phyloP scores from a whole-genome alignment of 2,113 vertebrate genomes.

The Microcebus tavaratra region DNA sequence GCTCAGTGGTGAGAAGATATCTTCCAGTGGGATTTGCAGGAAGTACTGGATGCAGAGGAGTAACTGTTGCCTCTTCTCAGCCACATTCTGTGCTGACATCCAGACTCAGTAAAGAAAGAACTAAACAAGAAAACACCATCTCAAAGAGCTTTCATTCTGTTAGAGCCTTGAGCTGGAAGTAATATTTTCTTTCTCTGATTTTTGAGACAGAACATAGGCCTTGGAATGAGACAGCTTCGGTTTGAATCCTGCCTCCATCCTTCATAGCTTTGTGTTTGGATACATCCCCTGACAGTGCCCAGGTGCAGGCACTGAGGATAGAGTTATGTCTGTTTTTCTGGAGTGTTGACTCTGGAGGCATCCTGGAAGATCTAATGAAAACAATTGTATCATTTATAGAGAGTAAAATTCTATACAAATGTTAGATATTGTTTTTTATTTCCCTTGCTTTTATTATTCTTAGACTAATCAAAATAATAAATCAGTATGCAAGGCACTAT shows the following conservation, averaged over 20 bases:
- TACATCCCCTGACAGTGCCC: not conserved
- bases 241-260: not conserved
- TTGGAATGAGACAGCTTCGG: not conserved
- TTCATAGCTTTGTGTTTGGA: not conserved
- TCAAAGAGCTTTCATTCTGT: not conserved
- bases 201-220: not conserved
- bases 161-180: not conserved
- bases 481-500: not conserved
- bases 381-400: not conserved
- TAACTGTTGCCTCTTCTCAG: too few relatives aligned
- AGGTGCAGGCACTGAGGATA: not conserved
- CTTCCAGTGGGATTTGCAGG: not conserved
- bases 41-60: not conserved
- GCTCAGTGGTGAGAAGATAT: not conserved
- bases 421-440: not conserved
- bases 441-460: slow-evolving; percentile 8
- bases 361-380: not conserved
- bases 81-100: not conserved
- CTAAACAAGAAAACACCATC: not conserved
- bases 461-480: not conserved
- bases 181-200: not conserved
- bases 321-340: not conserved
- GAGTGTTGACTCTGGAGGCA: not conserved
- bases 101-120: not conserved
- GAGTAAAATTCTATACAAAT: not conserved